Evolutionary conservation across 2,797 vertebrate species (phyloP), one percentile per base, ranked within the genome.

Genomic region (Uromys caudimaculatus): DNA sequence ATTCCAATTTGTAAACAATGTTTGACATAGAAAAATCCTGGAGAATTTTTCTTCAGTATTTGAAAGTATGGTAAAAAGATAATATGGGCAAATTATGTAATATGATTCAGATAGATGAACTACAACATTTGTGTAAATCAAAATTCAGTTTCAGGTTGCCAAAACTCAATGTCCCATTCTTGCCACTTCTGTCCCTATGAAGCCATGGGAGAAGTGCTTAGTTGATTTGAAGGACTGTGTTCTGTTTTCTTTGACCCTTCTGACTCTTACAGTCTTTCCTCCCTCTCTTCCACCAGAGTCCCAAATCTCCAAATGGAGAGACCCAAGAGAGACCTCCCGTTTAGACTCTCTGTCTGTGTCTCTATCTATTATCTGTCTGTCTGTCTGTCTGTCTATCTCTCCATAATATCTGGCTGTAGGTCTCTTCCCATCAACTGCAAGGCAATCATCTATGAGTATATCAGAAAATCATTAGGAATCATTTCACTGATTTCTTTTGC

Each of bases 51-150:
- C 90, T 93, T 50, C 32, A 78, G 83, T 47, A 76, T 95, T 83
- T 95, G 21, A 75, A 91, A 93, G 75, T 8, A 76, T 50, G 47
- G 13, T 54, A 82, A 19, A 91, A 81, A 6, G 89, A 54, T 89
- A 76, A 93, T 93, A 94, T 94, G 94, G 96, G 83, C 95, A 3
- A 91, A 64, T 64, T 90, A 91, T 96, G 81, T 91, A 97, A 98
- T 98, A 97, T 98, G 94, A 97, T 96, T 95, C 96, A 98, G 98
- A 69, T 97, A 97, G 87, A 89, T 92, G 93, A 85, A 94, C 92
- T 95, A 95, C 95, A 86, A 97, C 76, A 95, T 96, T 97, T 97
- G 84, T 97, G 84, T 95, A 98, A 98, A 95, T 97, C 88, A 97
- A 96, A 98, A 97, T 96, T 92, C 95, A 90, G 50, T 97, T 98